These are phyloP conservation scores for Machimus atricapillus DNA, from an alignment of 2,888 invertebrate species.

Conservation along the genomic window DNA sequence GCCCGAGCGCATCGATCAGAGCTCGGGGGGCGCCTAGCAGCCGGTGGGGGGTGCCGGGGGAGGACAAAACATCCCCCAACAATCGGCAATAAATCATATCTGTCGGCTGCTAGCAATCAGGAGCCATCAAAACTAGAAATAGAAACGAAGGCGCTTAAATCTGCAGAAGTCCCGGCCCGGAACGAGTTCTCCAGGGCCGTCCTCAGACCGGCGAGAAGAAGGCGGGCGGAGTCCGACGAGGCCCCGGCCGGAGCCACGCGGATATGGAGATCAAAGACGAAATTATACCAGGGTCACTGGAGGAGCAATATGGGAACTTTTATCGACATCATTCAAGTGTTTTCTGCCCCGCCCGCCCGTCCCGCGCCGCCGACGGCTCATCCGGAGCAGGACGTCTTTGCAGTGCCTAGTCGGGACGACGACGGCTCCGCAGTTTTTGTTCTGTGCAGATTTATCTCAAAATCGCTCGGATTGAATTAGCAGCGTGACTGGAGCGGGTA, in stretches of 20 bases:
- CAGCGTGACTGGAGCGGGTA: background rate
- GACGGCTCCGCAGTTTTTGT: background rate
- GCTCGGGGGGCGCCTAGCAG: background rate
- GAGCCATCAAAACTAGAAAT: conserved; percentile 5
- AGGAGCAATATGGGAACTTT: conserved; percentile 6
- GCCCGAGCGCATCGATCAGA: background rate
- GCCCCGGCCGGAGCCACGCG: background rate
- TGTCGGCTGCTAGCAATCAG: background rate
- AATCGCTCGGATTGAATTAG: background rate
- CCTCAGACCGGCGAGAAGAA: background rate
- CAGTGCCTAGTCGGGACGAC: background rate
- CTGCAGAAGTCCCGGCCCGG: background rate
- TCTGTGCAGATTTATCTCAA: background rate
- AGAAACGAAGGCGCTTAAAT: conserved; percentile 10
- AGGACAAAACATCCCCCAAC: background rate
- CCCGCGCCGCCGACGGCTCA: background rate
- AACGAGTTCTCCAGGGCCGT: background rate
- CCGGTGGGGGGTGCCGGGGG: background rate
- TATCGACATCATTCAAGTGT: conserved; percentile 14
- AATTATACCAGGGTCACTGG: background rate
- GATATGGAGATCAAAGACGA: conserved; percentile 4
- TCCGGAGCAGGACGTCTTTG: background rate
- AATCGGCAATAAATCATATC: background rate
- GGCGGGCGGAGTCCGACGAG: background rate
- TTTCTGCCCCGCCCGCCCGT: background rate